Base-by-base conservation (phyloP, 2,797 vertebrate genomes). In the Neosalanx taihuensis region DNA sequence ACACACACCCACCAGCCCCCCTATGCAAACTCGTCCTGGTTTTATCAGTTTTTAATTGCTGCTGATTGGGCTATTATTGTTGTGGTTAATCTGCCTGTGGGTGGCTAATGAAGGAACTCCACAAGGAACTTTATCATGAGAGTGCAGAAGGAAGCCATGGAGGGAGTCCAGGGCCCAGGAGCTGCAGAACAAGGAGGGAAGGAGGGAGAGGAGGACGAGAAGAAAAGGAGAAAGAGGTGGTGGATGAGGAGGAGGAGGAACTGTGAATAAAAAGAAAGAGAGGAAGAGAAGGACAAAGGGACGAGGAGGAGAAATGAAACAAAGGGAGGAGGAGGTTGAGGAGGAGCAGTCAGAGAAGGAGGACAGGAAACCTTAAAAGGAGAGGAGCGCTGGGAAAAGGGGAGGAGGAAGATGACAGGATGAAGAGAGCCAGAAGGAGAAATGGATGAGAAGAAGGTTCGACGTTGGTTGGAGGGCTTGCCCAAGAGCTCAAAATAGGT, bases 21-120 rank as follows among this genome's bases (percentile, higher is more conserved):
- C 10, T 62, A 53, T 57, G 64, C n/a, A 65, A 83, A 83, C 56
- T 83, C 82, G 88, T 82, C 81, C 84, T 84, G 82, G 77, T 77
- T 81, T 86, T 86, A 89, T 88, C 85, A 78, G 70, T 15, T 78
- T 81, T 33, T 90, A 92, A 92, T 92, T 91, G 84, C 85, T 71
- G 82, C 78, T 91, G 88, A 92, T 90, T 91, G 85, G 83, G 84
- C 81, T 85, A 89, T 89, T 88, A 91, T 87, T 89, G 84, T 82
- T 79, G 72, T 67, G 76, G 77, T 85, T 89, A 85, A 85, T 90
- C 86, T 87, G 80, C 86, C 85, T 71, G 85, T 89, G 87, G 90
- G 89, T 88, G 89, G 85, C 80, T 90, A 89, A 90, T 90, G 86
- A 85, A 87, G 79, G 78, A 83, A 80, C 85, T 84, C 82, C 85